Base-by-base conservation (phyloP, 2,797 vertebrate species). In the Numenius phaeopus region DNA sequence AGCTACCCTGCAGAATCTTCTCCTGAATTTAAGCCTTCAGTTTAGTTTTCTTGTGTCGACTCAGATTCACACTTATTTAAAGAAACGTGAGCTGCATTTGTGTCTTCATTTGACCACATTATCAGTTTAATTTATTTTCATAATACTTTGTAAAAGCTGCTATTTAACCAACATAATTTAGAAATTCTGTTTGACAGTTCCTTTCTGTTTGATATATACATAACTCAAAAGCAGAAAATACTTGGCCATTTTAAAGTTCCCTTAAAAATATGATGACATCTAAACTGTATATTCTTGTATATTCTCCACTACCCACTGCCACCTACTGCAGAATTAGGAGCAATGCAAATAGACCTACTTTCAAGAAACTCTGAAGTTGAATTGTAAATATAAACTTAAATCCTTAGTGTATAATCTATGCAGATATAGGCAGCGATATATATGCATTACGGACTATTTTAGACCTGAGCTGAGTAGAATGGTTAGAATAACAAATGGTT, bases 301-400 rank as follows among this genome's bases (percentile, higher is more conserved):
- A 98, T 98, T 98, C 96, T 97, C 97, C 98, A 97, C 97, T 96
- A 98, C 95, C 97, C 96, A 98, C 98, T 98, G 98, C 98, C 98
- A 98, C 98, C 98, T 98, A 97, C 98, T 98, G 98, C 97, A 97
- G 83, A 82, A 81, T 92, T 77, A 83, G 93, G 55, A 97, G 96
- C 94, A 98, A 95, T 98, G 95, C 97, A 97, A 94, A 95, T 78
- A 97, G 96, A 97, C 97, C 97, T 97, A 97, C 92, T 97, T 98
- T 92, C 4, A 10, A 92, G 79, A 87, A 96, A 83, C 46, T 94
- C 71, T 65, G 29, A 91, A 96, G 87, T 49, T 78, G 92, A 95
- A 94, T 93, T 91, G 95, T 95, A 97, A 97, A 97, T 97, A 96
- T 39, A 95, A 97, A 95, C 79, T 95, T 90, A 95, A 92, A 95